Base-by-base conservation (phyloP, 1,140 invertebrate genomes). In the Thalassaphorura encarpata region DNA sequence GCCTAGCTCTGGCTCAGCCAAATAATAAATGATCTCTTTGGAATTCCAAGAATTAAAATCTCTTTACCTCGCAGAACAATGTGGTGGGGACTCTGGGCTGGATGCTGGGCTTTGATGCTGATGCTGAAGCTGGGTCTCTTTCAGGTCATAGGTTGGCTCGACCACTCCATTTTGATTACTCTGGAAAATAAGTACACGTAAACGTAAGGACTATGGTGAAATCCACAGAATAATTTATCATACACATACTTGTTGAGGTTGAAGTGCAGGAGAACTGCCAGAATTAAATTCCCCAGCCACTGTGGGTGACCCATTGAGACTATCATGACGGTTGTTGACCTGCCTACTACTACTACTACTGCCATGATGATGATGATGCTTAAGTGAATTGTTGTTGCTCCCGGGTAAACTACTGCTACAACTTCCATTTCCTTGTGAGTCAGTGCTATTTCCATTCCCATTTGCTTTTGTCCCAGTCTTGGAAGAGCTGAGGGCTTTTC, bases 401-500 rank as follows among this genome's bases (percentile, higher is more conserved):
- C 49, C 52, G 27, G 55, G 49, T 43, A 59, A 39, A 41, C 63
- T 53, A 52, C 50, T 56, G n/a, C n/a, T n/a, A n/a, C n/a, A n/a
- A 54, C 60, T 56, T 45, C 58, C 45, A 64, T 63, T 58, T 47
- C 36, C 52, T 19, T 29, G n/a, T 11, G 28, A 16, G 48, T 16
- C 21, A 8, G 19, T 49, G 26, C 50, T 61, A 72, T 66, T 68
- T 73, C 23, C 67, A 75, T 42, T 69, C 68, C 42, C 55, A 71
- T 61, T 62, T 67, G 62, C 72, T 75, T 61, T 77, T 78, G 6
- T 45, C 36, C 54, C 73, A n/a, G 33, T n/a, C 69, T 56, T 74
- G 68, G 60, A 74, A 67, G 62, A 78, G 71, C 70, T 67, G 5
- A 67, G 68, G 28, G 69, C 70, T 68, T 91, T 89, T 59, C 87